Conservation (phyloP, 2,797 vertebrate genomes). For the Bufotes viridis region DNA sequence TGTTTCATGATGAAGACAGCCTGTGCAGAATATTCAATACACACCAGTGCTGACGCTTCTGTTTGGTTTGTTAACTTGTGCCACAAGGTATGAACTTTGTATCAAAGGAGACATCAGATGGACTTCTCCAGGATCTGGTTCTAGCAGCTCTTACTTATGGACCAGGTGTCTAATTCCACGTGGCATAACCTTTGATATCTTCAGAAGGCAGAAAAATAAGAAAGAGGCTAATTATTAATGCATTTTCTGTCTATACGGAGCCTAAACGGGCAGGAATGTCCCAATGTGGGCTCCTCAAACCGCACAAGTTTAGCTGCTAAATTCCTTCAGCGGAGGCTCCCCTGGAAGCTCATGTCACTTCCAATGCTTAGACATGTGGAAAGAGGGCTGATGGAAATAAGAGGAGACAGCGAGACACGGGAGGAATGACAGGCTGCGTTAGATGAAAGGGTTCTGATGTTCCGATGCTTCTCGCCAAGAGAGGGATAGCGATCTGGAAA, state of each 20-base stretch:
- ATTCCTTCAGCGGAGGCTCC: conserved; percentile 63
- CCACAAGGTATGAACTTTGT: not conserved
- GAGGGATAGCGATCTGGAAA: conserved; percentile 56
- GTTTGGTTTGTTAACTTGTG: conserved; percentile 8
- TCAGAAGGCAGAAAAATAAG: conserved; percentile 32
- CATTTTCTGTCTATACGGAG: conserved; percentile 22
- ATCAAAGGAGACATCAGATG: not conserved
- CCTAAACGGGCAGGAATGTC: conserved; percentile 30
- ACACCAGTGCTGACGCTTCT: not conserved
- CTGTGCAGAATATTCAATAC: not conserved
- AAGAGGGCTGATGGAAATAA: conserved; percentile 80
- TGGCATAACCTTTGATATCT: conserved; percentile 22
- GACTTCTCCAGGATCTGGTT: not conserved
- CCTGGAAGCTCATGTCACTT: conserved; percentile 84
- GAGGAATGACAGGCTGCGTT: conserved; percentile 60
- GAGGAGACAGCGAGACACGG: conserved; percentile 71
- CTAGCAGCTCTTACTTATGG: not conserved
- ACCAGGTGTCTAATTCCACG: conserved; percentile 32
- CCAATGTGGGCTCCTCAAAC: conserved; percentile 66
- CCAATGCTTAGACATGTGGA: conserved; percentile 90
- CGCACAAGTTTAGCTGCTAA: conserved; percentile 66
- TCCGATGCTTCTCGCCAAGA: conserved; percentile 47
- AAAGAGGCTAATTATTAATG: conserved; percentile 38
- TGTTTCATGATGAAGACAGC: not conserved
- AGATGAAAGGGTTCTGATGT: conserved; percentile 55